These are phyloP conservation scores for Lophius piscatorius DNA, from an alignment of 2,113 vertebrate species.

Conservation along the genomic window DNA sequence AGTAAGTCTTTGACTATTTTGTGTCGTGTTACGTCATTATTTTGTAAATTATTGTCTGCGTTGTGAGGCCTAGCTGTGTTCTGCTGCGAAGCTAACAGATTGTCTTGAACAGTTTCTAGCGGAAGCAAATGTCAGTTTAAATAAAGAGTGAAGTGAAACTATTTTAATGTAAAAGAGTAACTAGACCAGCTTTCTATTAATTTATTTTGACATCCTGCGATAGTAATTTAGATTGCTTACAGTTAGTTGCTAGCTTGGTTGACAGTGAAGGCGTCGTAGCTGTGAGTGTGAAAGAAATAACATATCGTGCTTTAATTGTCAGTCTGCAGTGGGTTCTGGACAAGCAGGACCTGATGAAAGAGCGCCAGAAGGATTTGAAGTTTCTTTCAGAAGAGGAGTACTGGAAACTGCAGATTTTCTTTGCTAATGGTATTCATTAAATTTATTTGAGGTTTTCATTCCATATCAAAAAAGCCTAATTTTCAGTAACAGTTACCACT, in stretches of 20 bases:
- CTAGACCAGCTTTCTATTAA: accelerated
- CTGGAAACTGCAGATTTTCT: constrained; percentile 99
- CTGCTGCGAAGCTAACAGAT: neutral
- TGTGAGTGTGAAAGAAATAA: neutral
- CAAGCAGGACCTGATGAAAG: constrained; percentile 98
- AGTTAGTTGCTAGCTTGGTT: constrained; percentile 12
- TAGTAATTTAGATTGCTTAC: neutral
- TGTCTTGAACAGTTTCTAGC: neutral
- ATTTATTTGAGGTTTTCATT: neutral
- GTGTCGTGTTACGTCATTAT: constrained; percentile 16
- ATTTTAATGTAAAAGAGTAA: neutral
- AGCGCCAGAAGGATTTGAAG: constrained; percentile 97
- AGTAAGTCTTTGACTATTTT: constrained; percentile 68
- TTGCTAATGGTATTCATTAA: constrained; percentile 91
- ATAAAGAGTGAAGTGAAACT: neutral
- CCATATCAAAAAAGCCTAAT: too few species aligned
- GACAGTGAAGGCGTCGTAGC: neutral
- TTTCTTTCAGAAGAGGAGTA: constrained; percentile 97
- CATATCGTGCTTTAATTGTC: neutral
- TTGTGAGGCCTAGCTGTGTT: constrained; percentile 60
- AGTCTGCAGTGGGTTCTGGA: constrained; percentile 99
- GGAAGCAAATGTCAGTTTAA: neutral
- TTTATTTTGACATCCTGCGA: neutral
- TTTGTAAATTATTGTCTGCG: constrained; percentile 15
- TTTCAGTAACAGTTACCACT: too few species aligned